phyloP scores from a whole-genome alignment of 2,113 vertebrate genomes.

The Ariopsis seemanni region DNA sequence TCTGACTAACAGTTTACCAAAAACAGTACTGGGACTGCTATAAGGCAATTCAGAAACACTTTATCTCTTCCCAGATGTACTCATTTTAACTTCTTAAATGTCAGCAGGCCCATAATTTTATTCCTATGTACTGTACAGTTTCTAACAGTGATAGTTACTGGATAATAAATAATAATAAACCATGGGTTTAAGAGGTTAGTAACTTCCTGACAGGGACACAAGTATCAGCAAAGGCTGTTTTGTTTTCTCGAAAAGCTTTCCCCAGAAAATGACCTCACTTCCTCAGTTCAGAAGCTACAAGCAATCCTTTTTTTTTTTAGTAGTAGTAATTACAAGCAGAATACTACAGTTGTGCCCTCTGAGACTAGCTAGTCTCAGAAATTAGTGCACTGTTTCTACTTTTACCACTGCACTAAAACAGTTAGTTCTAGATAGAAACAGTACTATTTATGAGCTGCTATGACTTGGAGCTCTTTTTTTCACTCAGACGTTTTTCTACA shows the following conservation, averaged over 20 bases:
- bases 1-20: not conserved
- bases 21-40: not conserved
- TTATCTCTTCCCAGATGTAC: not conserved
- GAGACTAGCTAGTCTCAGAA: not conserved
- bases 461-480: not conserved
- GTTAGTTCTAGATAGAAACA: not conserved
- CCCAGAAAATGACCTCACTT: not conserved
- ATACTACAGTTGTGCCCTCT: not conserved
- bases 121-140: not conserved
- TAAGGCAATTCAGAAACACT: not conserved
- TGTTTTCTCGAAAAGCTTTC: not conserved
- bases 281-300: conserved; percentile 17
- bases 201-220: not conserved
- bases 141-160: not conserved
- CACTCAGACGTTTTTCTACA: not conserved
- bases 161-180: not conserved
- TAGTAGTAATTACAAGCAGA: not conserved
- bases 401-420: not conserved
- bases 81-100: not conserved
- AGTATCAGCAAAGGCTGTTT: not conserved
- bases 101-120: not conserved
- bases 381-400: not conserved
- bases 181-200: not conserved
- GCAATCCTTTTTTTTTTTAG: not conserved
- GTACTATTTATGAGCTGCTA: not conserved